These are phyloP conservation scores for Drosophila pallidifrons DNA, from an alignment of 1,140 invertebrate genomes.

Conservation along the genomic window DNA sequence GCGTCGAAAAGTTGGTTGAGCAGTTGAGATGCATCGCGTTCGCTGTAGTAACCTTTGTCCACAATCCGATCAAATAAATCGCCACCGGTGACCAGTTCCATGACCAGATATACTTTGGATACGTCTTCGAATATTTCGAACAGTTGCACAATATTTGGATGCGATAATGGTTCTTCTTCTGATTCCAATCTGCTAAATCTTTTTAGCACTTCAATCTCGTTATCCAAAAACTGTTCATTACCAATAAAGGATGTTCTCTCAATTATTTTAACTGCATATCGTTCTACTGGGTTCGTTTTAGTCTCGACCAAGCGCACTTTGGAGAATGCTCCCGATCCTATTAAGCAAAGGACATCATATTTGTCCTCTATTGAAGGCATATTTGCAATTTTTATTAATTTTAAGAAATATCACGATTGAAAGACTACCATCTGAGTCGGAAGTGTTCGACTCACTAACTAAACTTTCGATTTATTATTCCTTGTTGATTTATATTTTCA, in stretches of 20 bases:
- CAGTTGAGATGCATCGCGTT: neutral
- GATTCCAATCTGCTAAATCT: neutral
- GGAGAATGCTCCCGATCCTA: neutral
- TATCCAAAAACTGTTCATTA: neutral
- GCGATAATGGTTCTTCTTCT: neutral
- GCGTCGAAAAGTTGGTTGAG: neutral
- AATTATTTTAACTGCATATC: neutral
- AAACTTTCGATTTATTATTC: neutral
- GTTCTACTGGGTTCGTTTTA: neutral
- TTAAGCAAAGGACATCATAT: neutral
- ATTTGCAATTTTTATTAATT: no score
- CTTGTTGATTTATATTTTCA: no score
- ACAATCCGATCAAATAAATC: neutral
- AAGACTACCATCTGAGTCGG: neutral
- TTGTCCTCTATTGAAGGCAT: neutral
- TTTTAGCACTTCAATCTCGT: neutral
- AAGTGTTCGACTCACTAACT: neutral
- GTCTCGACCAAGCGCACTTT: neutral
- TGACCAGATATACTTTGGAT: neutral
- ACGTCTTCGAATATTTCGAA: neutral
- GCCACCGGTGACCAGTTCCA: neutral
- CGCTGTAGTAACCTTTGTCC: neutral
- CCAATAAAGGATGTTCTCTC: neutral
- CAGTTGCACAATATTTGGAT: slow-evolving; percentile 1
- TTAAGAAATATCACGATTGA: neutral